Evolutionary conservation across 1,140 invertebrate species (phyloP), one percentile per base, ranked within the genome.

Genomic region (Diorhabda carinulata): DNA sequence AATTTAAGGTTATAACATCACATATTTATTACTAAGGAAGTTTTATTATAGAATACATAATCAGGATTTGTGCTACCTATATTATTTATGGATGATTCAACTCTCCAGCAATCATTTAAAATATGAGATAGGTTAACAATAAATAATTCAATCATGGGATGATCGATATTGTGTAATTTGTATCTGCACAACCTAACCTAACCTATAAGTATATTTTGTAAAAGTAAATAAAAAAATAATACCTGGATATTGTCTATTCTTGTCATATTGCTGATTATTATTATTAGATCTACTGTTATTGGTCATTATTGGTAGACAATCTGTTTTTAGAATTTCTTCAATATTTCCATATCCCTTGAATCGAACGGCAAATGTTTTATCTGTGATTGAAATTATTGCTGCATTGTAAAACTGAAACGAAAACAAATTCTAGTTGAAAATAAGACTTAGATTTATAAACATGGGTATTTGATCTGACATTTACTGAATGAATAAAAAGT

Each of bases 291-390:
- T 52, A 25, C 66, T 68, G 9, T 62, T 67, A 45, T 25, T 72
- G 43, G 61, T 47, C n/a, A n/a, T 7, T 3, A 64, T 7, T 4
- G 90, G 91, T 78, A 92, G 84, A 78, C 91, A 92, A 80, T 93
- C 91, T 9, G 84, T 82, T 80, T 91, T 90, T 3, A 92, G 82
- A 9, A 96, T 92, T 84, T 95, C 93, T 81, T 96, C 94, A 73
- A 90, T 90, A 81, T 95, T 96, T 59, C 92, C 91, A 82, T 95
- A 96, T 43, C 92, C 92, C 76, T 90, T 85, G 79, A 94, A 96
- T 74, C 89, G 87, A 2, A 95, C 93, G 41, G 95, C 91, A 74
- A 91, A 93, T 2, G 93, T 94, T 68, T 85, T 89, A 8, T 90
- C 86, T 0, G 90, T 91, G 40, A 94, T 85, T 5, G 86, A 91